Conservation (phyloP, 2,888 invertebrate species). For the Leptopilina myrica region DNA sequence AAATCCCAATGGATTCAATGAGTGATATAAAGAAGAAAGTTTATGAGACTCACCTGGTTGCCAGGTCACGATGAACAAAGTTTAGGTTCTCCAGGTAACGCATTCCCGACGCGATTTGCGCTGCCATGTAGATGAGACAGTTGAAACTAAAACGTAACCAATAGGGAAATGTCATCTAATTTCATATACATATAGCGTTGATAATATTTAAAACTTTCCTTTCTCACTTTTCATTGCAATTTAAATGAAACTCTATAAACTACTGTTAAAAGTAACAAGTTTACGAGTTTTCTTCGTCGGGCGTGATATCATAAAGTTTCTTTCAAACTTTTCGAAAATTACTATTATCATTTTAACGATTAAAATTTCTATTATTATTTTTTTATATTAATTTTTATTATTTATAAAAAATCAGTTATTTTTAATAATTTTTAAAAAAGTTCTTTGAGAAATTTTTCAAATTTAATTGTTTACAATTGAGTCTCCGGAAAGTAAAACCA, state of each 20-base stretch:
- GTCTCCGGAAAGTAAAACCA: too few relatives aligned
- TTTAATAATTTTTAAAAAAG: too few relatives aligned
- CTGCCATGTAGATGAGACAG: conserved; percentile 88
- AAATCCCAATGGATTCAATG: conserved; percentile 9
- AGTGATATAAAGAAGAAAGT: not conserved
- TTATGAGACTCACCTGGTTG: conserved; percentile 81
- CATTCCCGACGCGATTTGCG: conserved; percentile 94
- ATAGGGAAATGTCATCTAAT: conserved; percentile 54
- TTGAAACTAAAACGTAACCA: conserved; percentile 80
- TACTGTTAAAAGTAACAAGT: not conserved
- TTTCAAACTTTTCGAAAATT: too few relatives aligned
- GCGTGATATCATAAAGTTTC: not conserved
- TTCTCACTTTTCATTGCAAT: conserved; percentile 43
- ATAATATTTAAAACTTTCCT: conserved; percentile 53
- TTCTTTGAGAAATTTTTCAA: too few relatives aligned
- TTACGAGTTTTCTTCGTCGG: not conserved
- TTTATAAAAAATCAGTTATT: too few relatives aligned
- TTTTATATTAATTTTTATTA: too few relatives aligned
- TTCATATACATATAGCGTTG: conserved; percentile 42
- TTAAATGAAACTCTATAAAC: not conserved
- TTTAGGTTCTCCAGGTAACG: conserved; percentile 91
- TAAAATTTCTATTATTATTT: too few relatives aligned
- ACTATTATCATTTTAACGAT: too few relatives aligned
- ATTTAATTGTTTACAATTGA: too few relatives aligned
- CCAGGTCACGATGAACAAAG: conserved; percentile 93